phyloP scores from a whole-genome alignment of 2,888 invertebrate genomes.

The Hirtodrosophila confusa region DNA sequence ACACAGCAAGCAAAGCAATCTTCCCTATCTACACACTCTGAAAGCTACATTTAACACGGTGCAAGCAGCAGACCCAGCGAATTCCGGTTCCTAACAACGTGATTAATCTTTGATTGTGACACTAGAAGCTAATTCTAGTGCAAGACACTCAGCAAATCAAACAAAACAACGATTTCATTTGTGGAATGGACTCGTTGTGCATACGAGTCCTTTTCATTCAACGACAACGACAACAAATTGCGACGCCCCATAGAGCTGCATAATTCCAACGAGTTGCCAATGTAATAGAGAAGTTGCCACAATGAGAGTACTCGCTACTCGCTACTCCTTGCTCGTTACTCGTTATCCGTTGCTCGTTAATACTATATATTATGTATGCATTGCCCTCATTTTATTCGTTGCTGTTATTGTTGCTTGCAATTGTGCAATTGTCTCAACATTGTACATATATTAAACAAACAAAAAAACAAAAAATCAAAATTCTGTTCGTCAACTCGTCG shows the following conservation, averaged over 20 bases:
- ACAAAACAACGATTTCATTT: conserved; percentile 44
- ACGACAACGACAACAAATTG: conserved; percentile 57
- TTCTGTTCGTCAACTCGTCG: conserved; percentile 2
- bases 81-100: conserved; percentile 50
- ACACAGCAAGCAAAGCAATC: conserved; percentile 29
- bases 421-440: conserved; percentile 57
- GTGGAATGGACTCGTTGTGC: conserved; percentile 41
- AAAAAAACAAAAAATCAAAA: neutral
- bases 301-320: conserved; percentile 22
- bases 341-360: conserved; percentile 28
- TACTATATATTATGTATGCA: conserved; percentile 39
- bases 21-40: conserved; percentile 23
- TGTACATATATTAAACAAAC: conserved; percentile 11
- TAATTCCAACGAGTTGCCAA: conserved; percentile 53
- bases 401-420: conserved; percentile 53
- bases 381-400: conserved; percentile 47
- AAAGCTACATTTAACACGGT: conserved; percentile 47
- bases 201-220: conserved; percentile 45
- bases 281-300: conserved; percentile 57
- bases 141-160: conserved; percentile 31
- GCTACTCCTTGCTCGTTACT: conserved; percentile 15
- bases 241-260: conserved; percentile 30
- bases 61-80: conserved; percentile 55
- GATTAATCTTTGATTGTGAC: conserved; percentile 62
- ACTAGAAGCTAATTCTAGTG: conserved; percentile 61